These are phyloP conservation scores for Drosophila busckii DNA, from an alignment of 1,140 invertebrate species.

Conservation along the genomic window DNA sequence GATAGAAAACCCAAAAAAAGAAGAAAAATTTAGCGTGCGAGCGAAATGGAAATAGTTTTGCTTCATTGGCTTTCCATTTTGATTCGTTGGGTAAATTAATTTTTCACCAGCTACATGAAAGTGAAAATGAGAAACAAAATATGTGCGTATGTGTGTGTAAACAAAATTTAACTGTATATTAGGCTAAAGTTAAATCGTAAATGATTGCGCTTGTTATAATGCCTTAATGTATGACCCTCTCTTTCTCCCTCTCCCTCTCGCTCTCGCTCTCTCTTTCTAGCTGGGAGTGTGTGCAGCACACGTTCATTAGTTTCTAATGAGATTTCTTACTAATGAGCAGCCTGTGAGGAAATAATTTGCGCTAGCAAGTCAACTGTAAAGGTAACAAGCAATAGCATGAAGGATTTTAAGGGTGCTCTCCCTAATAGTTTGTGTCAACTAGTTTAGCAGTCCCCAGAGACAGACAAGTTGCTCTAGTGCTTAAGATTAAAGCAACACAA, in stretches of 20 bases:
- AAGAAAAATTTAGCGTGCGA: conserved; percentile 52
- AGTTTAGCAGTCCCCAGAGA: too few relatives aligned
- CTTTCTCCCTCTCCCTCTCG: neutral
- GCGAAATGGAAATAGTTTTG: conserved; percentile 52
- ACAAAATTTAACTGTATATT: conserved; percentile 37
- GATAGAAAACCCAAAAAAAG: too few relatives aligned
- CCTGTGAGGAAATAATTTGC: conserved; percentile 40
- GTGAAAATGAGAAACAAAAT: conserved; percentile 54
- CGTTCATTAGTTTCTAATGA: conserved; percentile 74
- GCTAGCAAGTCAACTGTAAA: conserved; percentile 35
- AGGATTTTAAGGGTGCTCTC: conserved; percentile 20
- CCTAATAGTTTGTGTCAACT: neutral
- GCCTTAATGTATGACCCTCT: neutral
- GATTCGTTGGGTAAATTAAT: conserved; percentile 51
- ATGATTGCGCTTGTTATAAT: conserved; percentile 16
- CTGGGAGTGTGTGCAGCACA: conserved; percentile 12
- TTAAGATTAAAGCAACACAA: too few relatives aligned
- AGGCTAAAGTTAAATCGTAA: conserved; percentile 19
- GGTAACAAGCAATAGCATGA: too few relatives aligned
- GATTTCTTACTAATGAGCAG: conserved; percentile 68
- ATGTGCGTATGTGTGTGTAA: conserved; percentile 15
- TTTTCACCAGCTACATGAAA: conserved; percentile 63
- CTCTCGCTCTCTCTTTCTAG: neutral
- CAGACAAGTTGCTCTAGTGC: too few relatives aligned
- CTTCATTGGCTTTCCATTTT: conserved; percentile 37